Percentiles rank a stretch among this genome's conserved stretches.
Evolutionary conservation across 2,888 invertebrate genomes (phyloP).

Genomic region (Mechanitis mazaeus): DNA sequence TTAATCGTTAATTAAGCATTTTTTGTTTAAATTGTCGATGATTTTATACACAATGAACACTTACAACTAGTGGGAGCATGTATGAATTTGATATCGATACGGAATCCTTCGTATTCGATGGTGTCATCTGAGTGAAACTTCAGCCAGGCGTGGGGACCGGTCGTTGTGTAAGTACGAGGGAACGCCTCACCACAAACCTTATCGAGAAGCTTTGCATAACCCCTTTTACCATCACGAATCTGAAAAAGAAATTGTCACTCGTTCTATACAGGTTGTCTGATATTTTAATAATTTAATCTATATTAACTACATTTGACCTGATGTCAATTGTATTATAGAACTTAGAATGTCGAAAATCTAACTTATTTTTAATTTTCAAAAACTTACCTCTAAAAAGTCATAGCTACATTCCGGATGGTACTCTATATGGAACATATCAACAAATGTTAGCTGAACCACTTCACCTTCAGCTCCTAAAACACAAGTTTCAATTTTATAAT

Average conservation of each 20-base stretch:
- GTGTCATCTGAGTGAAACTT: conserved; percentile 50
- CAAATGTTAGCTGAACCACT: conserved; percentile 57
- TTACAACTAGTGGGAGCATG: conserved; percentile 37
- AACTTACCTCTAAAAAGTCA: conserved; percentile 63
- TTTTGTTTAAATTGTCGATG: no score
- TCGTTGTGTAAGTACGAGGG: conserved; percentile 51
- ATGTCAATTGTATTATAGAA: no score
- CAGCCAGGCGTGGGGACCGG: conserved; percentile 59
- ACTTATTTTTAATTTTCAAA: neutral
- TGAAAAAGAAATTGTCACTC: conserved; percentile 26
- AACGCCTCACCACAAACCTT: conserved; percentile 58
- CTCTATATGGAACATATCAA: conserved; percentile 66
- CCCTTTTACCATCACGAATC: conserved; percentile 61
- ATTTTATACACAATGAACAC: conserved; percentile 22
- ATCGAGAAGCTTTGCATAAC: conserved; percentile 50
- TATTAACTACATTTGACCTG: no score
- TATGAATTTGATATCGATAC: conserved; percentile 45
- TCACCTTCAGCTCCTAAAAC: conserved; percentile 50
- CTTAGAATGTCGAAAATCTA: no score
- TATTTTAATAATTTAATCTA: no score
- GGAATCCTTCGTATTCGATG: conserved; percentile 67
- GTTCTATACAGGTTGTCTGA: no score
- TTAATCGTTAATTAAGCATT: no score
- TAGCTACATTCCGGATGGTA: conserved; percentile 57
- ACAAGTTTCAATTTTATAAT: conserved; percentile 5